Base-by-base conservation (phyloP, 2,113 vertebrate species). In the Poeciliopsis turrubarensis region DNA sequence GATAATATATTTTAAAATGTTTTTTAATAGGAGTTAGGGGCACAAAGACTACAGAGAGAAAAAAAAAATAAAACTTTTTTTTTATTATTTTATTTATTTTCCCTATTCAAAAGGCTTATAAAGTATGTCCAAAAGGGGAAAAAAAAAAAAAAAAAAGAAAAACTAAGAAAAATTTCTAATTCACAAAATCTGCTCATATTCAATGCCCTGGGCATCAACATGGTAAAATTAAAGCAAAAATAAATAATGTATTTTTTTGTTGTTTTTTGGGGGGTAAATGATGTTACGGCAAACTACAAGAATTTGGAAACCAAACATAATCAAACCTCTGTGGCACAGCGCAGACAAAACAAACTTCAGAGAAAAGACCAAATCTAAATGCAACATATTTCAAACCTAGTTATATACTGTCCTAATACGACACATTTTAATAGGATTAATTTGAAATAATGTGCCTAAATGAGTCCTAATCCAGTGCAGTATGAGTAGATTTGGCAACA, bases 401-500 rank as follows among this genome's bases (percentile, higher is more conserved):
- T 25, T 22, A 26, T 57, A 3, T n/a, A 25, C 22, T 54, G 51
- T 14, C 12, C 22, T 2, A 47, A 63, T 13, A 12, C 64, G 74
- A 13, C 19, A 72, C 29, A 63, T 37, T 63, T 63, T 25, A 54
- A 64, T 44, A 29, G 31, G 61, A 34, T 34, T n/a, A 14, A 60
- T 70, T 64, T 41, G 30, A 75, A 14, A 44, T 37, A 41, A 57
- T 17, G 3, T 25, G 2, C 44, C 41, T 72, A 51, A 57, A 79
- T 74, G 26, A 61, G 37, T 1, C 0, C 37, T 77, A 79, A 44
- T 68, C 39, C 57, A 66, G 26, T 60, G 17, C 32, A 47, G 57
- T 68, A 27, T 60, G 30, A 73, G 39, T 64, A 63, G 22, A 78
- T 74, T 31, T 78, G 82, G 44, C 62, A 62, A 47, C 37, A 70